Percentiles rank a stretch among this genome's conserved stretches.
phyloP scores from a whole-genome alignment of 2,797 vertebrate genomes.

The Sylvilagus floridanus region DNA sequence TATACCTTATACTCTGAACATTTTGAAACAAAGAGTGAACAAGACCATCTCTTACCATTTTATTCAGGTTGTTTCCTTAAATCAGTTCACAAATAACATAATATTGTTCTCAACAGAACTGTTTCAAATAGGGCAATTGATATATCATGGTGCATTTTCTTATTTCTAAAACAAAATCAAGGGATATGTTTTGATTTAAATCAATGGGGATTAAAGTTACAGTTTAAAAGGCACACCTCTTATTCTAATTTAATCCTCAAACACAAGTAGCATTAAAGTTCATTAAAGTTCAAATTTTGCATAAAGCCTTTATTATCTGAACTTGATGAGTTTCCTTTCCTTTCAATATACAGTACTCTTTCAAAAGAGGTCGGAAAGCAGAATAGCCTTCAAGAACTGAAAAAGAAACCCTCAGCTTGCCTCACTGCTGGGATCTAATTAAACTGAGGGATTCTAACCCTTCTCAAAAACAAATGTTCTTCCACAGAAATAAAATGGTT shows the following conservation, averaged over 20 bases:
- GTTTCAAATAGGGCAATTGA: conserved; percentile 36
- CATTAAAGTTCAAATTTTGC: conserved; percentile 72
- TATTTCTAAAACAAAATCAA: conserved; percentile 65
- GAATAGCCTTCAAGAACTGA: conserved; percentile 45
- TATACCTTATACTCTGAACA: conserved; percentile 11
- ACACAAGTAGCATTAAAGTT: conserved; percentile 44
- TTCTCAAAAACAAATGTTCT: conserved; percentile 40
- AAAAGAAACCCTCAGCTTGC: conserved; percentile 10
- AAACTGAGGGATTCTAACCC: conserved; percentile 24
- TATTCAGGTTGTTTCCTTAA: conserved; percentile 25
- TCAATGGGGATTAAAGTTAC: conserved; percentile 53
- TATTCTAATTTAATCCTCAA: conserved; percentile 66
- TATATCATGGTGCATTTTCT: not conserved
- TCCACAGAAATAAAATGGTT: conserved; percentile 7
- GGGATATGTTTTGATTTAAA: conserved; percentile 61
- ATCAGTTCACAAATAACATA: conserved; percentile 29
- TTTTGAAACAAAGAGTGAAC: conserved; percentile 58
- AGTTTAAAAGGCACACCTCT: conserved; percentile 43
- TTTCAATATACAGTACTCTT: not conserved
- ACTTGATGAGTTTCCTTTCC: conserved; percentile 52
- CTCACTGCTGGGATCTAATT: not conserved
- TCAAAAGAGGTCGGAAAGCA: conserved; percentile 37
- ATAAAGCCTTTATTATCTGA: conserved; percentile 67
- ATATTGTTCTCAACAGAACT: conserved; percentile 6
- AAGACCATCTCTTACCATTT: conserved; percentile 39